A percentile compares a stretch with the other conserved stretches of the same genome.
Evolutionary conservation across 1,140 invertebrate genomes (phyloP).

Genomic region (Drosophila bocki): DNA sequence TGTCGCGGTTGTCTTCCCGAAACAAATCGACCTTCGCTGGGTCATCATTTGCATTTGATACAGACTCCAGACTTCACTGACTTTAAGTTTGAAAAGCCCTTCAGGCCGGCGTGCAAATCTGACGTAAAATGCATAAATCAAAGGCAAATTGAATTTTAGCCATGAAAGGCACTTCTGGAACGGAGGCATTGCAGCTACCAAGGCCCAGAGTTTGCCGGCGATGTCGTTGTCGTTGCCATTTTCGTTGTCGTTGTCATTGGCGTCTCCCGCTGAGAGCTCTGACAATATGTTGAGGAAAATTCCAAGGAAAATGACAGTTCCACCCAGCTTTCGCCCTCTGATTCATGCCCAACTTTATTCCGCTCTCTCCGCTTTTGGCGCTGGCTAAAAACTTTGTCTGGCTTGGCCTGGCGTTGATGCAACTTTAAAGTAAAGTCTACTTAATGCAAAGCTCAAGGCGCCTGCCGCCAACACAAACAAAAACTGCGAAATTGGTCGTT

Average conservation of each 20-base stretch:
- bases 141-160: conserved; percentile 77
- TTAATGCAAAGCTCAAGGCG: conserved; percentile 69
- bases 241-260: conserved; percentile 30
- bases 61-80: conserved; percentile 16
- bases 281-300: conserved; percentile 63
- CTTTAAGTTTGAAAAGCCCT: conserved; percentile 60
- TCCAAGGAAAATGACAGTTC: neutral
- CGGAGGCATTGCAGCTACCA: conserved; percentile 44
- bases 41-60: conserved; percentile 39
- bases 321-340: neutral
- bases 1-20: neutral
- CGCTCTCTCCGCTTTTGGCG: conserved; percentile 12
- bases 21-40: neutral
- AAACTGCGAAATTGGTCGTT: conserved; percentile 49
- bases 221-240: conserved; percentile 15
- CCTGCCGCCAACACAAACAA: conserved; percentile 40
- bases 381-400: conserved; percentile 63
- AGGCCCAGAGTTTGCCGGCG: conserved; percentile 19
- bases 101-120: conserved; percentile 48
- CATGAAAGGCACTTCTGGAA: conserved; percentile 55
- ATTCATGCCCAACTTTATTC: conserved; percentile 24
- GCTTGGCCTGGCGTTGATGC: conserved; percentile 60
- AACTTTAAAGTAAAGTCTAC: conserved; percentile 71
- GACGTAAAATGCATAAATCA: conserved; percentile 79
- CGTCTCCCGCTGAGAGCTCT: conserved; percentile 52